Evolutionary conservation across 2,888 invertebrate species (phyloP).

Genomic region (Agrilus cyanescens): DNA sequence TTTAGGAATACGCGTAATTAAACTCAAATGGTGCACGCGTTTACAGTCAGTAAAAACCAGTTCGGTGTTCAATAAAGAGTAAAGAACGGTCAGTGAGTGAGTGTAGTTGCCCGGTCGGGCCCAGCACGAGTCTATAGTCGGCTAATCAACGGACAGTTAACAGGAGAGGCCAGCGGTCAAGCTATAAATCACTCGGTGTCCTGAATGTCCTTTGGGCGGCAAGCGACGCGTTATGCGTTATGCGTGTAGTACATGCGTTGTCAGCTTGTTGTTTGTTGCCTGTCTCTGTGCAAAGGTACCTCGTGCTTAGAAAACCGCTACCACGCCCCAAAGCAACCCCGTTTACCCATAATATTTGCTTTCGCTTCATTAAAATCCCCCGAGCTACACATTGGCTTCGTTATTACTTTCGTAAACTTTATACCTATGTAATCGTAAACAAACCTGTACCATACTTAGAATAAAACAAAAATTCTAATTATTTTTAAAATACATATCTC

Average conservation of each 20-base stretch:
- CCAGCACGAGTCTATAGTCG: slow-evolving; percentile 25
- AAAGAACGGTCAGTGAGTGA: background rate
- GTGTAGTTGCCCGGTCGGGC: slow-evolving; percentile 15
- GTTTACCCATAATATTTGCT: slow-evolving; percentile 36
- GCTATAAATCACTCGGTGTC: slow-evolving; percentile 21
- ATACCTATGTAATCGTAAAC: too few relatives aligned
- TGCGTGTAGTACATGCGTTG: background rate
- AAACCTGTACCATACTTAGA: too few relatives aligned
- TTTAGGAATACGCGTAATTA: background rate
- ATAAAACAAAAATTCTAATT: too few relatives aligned
- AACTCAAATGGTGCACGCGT: background rate
- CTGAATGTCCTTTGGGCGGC: background rate
- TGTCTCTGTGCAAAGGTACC: background rate
- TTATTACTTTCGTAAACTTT: too few relatives aligned
- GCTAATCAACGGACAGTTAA: slow-evolving; percentile 23
- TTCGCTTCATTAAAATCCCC: slow-evolving; percentile 25
- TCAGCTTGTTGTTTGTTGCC: background rate
- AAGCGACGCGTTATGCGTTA: background rate
- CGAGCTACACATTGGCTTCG: background rate
- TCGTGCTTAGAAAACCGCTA: background rate
- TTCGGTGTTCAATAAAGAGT: background rate
- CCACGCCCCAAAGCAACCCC: slow-evolving; percentile 31
- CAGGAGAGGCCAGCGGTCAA: slow-evolving; percentile 20
- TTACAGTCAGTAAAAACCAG: too few relatives aligned
- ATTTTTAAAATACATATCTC: too few relatives aligned